A percentile compares a stretch with the other conserved stretches of the same genome.
phyloP scores from a whole-genome alignment of 64 coral and sea anemone genomes.

The Porites lutea region DNA sequence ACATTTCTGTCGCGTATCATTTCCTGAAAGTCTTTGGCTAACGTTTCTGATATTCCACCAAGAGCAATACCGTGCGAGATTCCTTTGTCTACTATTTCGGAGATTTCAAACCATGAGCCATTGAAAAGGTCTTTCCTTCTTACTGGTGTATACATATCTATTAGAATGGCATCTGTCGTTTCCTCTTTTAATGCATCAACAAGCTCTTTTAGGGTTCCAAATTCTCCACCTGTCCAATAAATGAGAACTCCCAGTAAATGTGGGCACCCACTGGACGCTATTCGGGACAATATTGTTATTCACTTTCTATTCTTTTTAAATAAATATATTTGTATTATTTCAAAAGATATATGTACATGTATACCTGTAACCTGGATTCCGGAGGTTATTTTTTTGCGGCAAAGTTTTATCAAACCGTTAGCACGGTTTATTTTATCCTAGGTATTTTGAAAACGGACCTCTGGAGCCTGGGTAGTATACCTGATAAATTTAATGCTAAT shows the following conservation, averaged over 20 bases:
- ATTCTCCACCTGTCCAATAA: background rate
- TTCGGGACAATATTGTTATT: too few species aligned
- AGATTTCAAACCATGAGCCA: background rate
- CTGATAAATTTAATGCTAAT: too few species aligned
- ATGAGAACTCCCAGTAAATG: background rate
- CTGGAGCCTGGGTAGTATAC: too few species aligned
- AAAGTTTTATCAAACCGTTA: too few species aligned
- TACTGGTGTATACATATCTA: constrained; percentile 16
- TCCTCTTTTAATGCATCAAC: background rate
- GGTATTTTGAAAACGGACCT: too few species aligned
- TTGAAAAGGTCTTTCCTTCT: constrained; percentile 33
- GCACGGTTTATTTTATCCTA: too few species aligned
- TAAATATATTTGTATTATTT: too few species aligned
- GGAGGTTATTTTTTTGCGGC: too few species aligned
- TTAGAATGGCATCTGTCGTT: background rate
- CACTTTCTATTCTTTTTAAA: too few species aligned
- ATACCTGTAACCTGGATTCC: too few species aligned
- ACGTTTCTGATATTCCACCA: background rate
- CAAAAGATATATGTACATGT: too few species aligned
- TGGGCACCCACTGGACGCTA: too few species aligned
- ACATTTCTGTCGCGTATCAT: constrained; percentile 8
- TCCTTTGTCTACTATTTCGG: constrained; percentile 2
- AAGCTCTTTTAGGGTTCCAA: background rate
- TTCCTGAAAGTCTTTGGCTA: constrained; percentile 3
- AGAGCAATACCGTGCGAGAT: constrained; percentile 24